Conservation (phyloP, 1,140 invertebrate species). For the Polypedilum vanderplanki region DNA sequence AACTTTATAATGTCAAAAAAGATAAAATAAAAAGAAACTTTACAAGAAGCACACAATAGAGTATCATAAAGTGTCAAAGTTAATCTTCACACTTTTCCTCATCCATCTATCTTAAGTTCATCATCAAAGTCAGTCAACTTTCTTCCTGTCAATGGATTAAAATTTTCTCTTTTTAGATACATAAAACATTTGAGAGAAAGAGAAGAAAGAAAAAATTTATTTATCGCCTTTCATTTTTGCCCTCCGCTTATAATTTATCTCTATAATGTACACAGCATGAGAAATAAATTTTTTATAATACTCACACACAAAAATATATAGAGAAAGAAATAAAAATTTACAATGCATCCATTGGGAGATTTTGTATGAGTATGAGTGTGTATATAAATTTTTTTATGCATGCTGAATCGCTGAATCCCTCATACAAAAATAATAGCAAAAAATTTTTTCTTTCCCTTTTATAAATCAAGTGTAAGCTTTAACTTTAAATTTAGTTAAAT, state of each 20-base stretch:
- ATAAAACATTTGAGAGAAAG: too few relatives aligned
- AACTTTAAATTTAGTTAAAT: background rate
- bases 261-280: background rate
- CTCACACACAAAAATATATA: background rate
- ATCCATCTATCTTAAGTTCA: too few relatives aligned
- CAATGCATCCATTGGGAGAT: background rate
- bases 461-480: conserved; percentile 18
- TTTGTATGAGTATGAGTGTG: too few relatives aligned
- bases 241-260: background rate
- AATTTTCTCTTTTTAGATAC: too few relatives aligned
- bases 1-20: too few relatives aligned
- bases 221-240: background rate
- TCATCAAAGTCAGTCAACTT: too few relatives aligned
- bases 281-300: conserved; percentile 3
- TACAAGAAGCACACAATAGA: too few relatives aligned
- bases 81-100: too few relatives aligned
- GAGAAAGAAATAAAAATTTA: background rate
- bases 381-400: background rate
- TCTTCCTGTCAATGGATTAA: too few relatives aligned
- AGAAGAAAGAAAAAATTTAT: too few relatives aligned
- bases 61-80: too few relatives aligned
- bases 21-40: too few relatives aligned
- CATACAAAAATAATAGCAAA: background rate
- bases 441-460: background rate
- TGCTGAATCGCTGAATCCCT: background rate